A percentile compares a stretch with the other conserved stretches of the same genome.
phyloP scores from a whole-genome alignment of 2,888 invertebrate species.

The Boloria selene region DNA sequence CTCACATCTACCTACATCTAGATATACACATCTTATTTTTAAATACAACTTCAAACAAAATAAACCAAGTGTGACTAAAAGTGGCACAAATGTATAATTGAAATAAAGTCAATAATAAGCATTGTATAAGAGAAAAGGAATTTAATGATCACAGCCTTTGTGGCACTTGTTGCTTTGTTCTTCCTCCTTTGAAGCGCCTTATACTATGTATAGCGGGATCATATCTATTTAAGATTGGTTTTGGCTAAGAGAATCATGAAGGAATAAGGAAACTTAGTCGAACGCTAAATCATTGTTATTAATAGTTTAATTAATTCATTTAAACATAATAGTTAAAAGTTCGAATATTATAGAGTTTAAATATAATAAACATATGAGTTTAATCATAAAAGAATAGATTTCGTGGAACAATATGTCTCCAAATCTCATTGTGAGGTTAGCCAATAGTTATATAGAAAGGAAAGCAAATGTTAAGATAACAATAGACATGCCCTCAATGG shows the following conservation, averaged over 20 bases:
- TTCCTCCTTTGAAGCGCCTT: conserved; percentile 43
- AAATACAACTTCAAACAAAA: conserved; percentile 14
- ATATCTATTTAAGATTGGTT: conserved; percentile 19
- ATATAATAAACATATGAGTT: neutral
- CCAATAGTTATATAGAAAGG: conserved; percentile 6
- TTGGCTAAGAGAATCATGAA: neutral
- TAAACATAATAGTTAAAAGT: too few relatives aligned
- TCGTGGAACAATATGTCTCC: conserved; percentile 8
- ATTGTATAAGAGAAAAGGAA: conserved; percentile 27
- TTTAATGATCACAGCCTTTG: conserved; percentile 50
- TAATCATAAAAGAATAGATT: neutral
- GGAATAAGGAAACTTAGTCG: neutral
- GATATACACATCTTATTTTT: neutral
- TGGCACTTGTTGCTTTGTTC: conserved; percentile 64
- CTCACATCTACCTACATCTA: neutral
- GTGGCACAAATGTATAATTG: conserved; percentile 13
- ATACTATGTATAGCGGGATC: conserved; percentile 15
- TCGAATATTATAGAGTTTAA: neutral
- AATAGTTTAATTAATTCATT: too few relatives aligned
- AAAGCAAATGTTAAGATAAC: conserved; percentile 23
- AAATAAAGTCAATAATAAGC: conserved; percentile 31
- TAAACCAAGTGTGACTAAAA: conserved; percentile 17
- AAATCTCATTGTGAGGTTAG: conserved; percentile 9
- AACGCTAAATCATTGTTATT: neutral
- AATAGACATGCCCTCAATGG: conserved; percentile 26